Base-by-base conservation (phyloP, 2,797 vertebrate species). In the Sternotherus odoratus region DNA sequence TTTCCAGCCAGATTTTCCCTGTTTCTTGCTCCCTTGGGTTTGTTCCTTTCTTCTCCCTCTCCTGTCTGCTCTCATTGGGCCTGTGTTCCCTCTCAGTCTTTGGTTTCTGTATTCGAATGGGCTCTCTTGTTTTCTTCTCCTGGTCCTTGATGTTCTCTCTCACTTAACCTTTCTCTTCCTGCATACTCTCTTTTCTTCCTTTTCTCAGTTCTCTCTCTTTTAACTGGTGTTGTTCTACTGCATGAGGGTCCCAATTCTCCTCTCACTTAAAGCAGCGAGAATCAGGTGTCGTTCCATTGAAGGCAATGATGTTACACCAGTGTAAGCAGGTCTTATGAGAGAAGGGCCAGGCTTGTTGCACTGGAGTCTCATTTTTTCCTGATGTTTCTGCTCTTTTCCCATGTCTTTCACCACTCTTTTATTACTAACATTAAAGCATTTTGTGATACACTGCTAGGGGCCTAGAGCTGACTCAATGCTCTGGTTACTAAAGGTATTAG, bases 331-430 rank as follows among this genome's bases (percentile, higher is more conserved):
- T 57, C 43, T 39, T 0, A 2, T 82, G 78, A 89, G 39, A 81
- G 49, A 33, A 0, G 3, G 78, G 8, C 36, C 11, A 24, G 21
- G 12, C 5, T 10, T 53, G 43, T 50, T 60, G 72, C 8, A 0
- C 69, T 0, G 36, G 53, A 82, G 8, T 10, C 28, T 63, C 0
- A 8, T 16, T 87, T 83, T 78, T 50, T 69, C 86, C 74, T 23
- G 28, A 48, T 33, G 4, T 84, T 51, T 74, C 63, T 2, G 0
- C 49, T 57, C 85, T 90, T 86, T 24, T 39, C 81, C 48, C 11
- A 53, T 43, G 48, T 9, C 4, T 79, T 81, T 80, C 78, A 87
- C 0, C 8, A 48, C 43, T 46, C 13, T 43, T 72, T 74, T 39
- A 43, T 24, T 28, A 74, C 8, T 28, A 48, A 69, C 36, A 39